Base-by-base conservation (phyloP, 2,113 vertebrate species). In the Dunckerocampus dactyliophorus region DNA sequence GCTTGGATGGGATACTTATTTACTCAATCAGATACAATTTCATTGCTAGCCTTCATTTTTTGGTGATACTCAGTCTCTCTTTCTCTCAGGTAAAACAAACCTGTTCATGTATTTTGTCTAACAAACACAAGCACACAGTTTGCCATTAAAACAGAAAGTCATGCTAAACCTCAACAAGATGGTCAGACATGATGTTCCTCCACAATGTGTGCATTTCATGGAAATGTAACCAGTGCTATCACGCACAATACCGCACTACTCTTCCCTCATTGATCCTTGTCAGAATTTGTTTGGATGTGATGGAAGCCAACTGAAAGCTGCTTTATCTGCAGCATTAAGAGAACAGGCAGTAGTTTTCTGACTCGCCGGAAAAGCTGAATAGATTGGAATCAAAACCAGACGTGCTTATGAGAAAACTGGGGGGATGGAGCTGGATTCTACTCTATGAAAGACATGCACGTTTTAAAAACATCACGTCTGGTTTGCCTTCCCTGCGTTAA, bases 301-400 rank as follows among this genome's bases (percentile, higher is more conserved):
- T 72, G 74, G 82, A 34, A 85, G 55, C 45, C 39, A 73, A 68
- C 58, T 71, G 24, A 75, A 75, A 82, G 67, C 65, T 75, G 59
- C 62, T 75, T 78, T 46, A 75, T 77, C 62, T 63, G 13, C 42
- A 48, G 47, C n/a, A 8, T 31, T n/a, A 62, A 17, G 15, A 59
- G 50, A 58, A 52, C 31, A 3, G 75, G 53, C 67, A 16, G 69
- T 37, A 57, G 53, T 12, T 43, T 43, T 62, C 84, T 62, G 55
- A 70, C 76, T 82, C 75, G 65, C 59, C 59, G 56, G 76, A 73
- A 79, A 76, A 62, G 57, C 61, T 59, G 77, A 62, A 62, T 8
- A 20, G 63, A 75, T 31, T 47, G 61, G 74, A 87, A 80, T 67
- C 62, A 64, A 69, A 84, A 76, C 79, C 82, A 87, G 83, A 83